Conservation (phyloP, 2,888 invertebrate species). For the Agriopis aurantiaria region DNA sequence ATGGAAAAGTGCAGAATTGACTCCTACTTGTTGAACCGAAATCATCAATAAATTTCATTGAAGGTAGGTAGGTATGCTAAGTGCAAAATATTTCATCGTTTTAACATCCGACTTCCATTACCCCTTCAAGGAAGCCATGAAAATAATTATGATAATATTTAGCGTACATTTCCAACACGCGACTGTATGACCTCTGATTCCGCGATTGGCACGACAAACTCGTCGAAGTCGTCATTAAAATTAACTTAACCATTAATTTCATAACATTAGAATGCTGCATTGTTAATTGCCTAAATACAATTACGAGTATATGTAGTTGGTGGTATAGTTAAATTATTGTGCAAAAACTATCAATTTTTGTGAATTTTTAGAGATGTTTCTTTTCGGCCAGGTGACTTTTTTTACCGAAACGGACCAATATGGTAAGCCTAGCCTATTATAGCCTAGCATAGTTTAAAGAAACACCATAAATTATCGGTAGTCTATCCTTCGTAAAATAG, state of each 20-base stretch:
- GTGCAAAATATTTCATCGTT: constrained; percentile 29
- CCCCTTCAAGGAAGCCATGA: constrained; percentile 39
- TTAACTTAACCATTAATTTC: constrained; percentile 20
- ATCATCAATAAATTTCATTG: background rate
- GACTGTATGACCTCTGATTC: constrained; percentile 36
- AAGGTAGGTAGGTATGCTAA: background rate
- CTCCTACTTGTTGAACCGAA: background rate
- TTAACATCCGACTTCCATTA: constrained; percentile 22
- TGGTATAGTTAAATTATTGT: too few relatives aligned
- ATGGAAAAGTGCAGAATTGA: background rate
- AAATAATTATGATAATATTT: constrained; percentile 48
- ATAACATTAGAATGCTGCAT: constrained; percentile 6
- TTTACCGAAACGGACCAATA: too few relatives aligned
- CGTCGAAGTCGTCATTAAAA: constrained; percentile 29
- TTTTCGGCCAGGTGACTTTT: too few relatives aligned
- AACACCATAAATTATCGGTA: too few relatives aligned
- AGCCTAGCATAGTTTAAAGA: too few relatives aligned
- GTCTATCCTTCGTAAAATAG: too few relatives aligned
- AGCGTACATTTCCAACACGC: constrained; percentile 46
- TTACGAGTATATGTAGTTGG: too few relatives aligned
- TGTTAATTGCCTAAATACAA: background rate
- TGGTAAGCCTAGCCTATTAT: too few relatives aligned
- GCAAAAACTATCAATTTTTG: too few relatives aligned
- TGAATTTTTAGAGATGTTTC: too few relatives aligned
- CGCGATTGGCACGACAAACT: constrained; percentile 35